phyloP scores from a whole-genome alignment of 2,797 vertebrate genomes.

The Eremophila alpestris region DNA sequence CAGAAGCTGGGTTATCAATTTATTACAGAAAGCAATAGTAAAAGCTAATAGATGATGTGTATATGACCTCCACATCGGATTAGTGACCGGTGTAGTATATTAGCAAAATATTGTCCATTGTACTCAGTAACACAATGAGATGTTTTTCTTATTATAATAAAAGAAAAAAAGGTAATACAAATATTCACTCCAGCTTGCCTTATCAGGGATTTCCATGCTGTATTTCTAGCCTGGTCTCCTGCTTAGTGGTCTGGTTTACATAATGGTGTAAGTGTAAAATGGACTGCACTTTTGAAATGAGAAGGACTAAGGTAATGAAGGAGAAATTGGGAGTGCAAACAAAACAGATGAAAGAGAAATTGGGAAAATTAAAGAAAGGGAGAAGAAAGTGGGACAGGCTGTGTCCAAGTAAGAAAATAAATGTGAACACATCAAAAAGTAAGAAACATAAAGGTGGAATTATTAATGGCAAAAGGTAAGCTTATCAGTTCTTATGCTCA shows the following conservation, averaged over 20 bases:
- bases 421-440: background rate
- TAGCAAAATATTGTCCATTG: conserved; percentile 65
- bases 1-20: conserved; percentile 74
- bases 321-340: conserved; percentile 29
- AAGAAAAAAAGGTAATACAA: conserved; percentile 46
- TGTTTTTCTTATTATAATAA: conserved; percentile 64
- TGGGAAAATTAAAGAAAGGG: background rate
- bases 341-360: background rate
- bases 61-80: conserved; percentile 67
- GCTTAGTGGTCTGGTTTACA: conserved; percentile 44
- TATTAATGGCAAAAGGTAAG: background rate
- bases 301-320: conserved; percentile 26
- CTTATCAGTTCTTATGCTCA: background rate
- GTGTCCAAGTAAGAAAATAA: background rate
- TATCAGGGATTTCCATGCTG: conserved; percentile 69
- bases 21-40: conserved; percentile 70
- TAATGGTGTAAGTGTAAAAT: conserved; percentile 24
- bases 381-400: background rate
- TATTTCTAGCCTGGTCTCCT: conserved; percentile 56
- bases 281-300: conserved; percentile 42
- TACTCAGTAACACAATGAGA: conserved; percentile 47
- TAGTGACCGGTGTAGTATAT: conserved; percentile 62
- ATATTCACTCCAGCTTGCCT: conserved; percentile 56
- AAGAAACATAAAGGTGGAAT: background rate
- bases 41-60: conserved; percentile 68